A percentile compares a stretch with the other conserved stretches of the same genome.
phyloP scores from a whole-genome alignment of 2,888 invertebrate species.

The Balanococcus diminutus region DNA sequence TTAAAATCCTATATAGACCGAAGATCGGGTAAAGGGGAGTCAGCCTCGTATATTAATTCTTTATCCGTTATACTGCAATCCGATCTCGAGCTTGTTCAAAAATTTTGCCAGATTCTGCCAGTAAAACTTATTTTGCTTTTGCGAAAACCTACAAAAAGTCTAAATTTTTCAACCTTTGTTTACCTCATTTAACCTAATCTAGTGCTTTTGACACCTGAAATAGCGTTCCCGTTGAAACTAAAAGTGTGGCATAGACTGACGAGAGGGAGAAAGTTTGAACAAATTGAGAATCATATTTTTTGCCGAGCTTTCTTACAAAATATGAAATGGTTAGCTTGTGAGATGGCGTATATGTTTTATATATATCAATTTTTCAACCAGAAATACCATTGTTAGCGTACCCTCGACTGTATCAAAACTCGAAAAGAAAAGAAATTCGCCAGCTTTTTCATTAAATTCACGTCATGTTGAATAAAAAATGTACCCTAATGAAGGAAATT shows the following conservation, averaged over 20 bases:
- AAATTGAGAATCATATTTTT: slow-evolving; percentile 6
- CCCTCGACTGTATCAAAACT: slow-evolving; percentile 9
- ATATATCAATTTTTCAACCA: neutral
- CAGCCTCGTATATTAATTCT: neutral
- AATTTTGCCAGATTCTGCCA: neutral
- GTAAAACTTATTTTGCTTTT: neutral
- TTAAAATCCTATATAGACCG: neutral
- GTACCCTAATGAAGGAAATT: slow-evolving; percentile 11
- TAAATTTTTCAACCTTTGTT: neutral
- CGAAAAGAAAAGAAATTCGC: neutral
- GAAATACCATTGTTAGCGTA: neutral
- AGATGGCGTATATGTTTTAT: neutral
- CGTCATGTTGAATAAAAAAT: slow-evolving; percentile 16
- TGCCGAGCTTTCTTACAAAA: neutral
- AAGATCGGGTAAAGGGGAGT: neutral
- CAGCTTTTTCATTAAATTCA: neutral
- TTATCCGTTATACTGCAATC: no score
- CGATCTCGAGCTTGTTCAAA: neutral
- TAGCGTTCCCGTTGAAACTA: neutral
- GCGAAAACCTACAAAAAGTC: neutral
- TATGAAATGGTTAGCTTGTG: neutral
- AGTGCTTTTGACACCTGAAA: neutral
- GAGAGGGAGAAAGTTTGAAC: neutral
- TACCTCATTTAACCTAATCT: neutral
- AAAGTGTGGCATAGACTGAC: neutral